phyloP scores from a whole-genome alignment of 2,797 vertebrate genomes.

The Danio albolineatus region DNA sequence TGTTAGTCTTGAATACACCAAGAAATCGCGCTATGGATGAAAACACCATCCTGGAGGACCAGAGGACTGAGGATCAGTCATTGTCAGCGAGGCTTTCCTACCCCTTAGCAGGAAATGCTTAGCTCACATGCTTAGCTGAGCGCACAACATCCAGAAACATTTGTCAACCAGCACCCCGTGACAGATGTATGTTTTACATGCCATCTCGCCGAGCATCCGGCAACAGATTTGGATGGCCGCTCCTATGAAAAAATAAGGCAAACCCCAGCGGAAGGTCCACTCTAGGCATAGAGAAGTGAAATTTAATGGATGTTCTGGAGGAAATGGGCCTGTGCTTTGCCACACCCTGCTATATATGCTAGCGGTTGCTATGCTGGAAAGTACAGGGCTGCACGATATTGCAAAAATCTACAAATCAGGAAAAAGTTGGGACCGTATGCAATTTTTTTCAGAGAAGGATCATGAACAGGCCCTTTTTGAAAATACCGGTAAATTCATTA shows the following conservation, averaged over 20 bases:
- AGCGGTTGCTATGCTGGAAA: not conserved
- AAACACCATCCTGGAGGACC: not conserved
- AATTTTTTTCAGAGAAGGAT: too few relatives aligned
- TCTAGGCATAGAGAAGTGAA: not conserved
- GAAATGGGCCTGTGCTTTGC: conserved; percentile 16
- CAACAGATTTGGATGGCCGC: conserved; percentile 48
- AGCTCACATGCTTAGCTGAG: conserved; percentile 48
- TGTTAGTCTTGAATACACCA: conserved; percentile 14
- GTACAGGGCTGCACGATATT: too few relatives aligned
- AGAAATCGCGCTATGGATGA: not conserved
- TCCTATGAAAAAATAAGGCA: conserved; percentile 25
- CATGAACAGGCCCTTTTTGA: too few relatives aligned
- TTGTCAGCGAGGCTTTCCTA: conserved; percentile 27
- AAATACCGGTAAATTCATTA: too few relatives aligned
- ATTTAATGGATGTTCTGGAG: conserved; percentile 17
- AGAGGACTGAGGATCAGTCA: conserved; percentile 34
- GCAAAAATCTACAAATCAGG: too few relatives aligned
- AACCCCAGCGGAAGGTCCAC: not conserved
- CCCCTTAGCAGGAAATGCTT: conserved; percentile 45
- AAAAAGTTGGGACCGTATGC: too few relatives aligned
- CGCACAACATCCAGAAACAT: conserved; percentile 39
- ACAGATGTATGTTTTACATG: conserved; percentile 51
- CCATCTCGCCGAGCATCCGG: conserved; percentile 34
- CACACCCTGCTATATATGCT: conserved; percentile 35
- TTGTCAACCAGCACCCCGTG: conserved; percentile 57